Conservation (phyloP, 2,888 invertebrate genomes). For the Polymixis lichenea region DNA sequence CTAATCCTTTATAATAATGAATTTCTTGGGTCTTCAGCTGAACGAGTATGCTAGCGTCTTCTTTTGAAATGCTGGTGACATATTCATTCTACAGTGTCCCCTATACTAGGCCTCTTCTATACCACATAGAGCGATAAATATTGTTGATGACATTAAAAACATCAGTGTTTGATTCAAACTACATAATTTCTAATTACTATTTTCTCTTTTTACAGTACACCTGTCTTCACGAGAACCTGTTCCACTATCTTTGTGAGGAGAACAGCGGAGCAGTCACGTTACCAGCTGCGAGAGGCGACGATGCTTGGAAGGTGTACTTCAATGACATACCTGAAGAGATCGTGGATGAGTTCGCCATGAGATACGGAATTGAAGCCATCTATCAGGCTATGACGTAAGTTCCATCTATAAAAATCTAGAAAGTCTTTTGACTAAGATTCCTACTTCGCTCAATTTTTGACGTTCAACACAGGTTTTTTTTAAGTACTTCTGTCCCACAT, state of each 20-base stretch:
- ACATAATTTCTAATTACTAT: not conserved
- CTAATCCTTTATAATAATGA: too few relatives aligned
- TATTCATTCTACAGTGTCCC: not conserved
- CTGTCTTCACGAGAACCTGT: slow-evolving; percentile 99
- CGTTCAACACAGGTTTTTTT: too few relatives aligned
- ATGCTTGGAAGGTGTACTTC: slow-evolving; percentile 99
- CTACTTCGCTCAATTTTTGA: too few relatives aligned
- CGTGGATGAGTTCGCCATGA: slow-evolving; percentile 99
- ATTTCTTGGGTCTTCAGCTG: too few relatives aligned
- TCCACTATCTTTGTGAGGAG: slow-evolving; percentile 99
- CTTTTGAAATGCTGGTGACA: not conserved
- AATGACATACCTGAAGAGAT: slow-evolving; percentile 99
- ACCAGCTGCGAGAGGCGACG: slow-evolving; percentile 98
- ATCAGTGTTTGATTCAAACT: too few relatives aligned
- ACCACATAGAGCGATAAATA: too few relatives aligned
- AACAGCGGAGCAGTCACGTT: slow-evolving; percentile 97
- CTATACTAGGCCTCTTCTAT: too few relatives aligned
- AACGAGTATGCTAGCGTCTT: too few relatives aligned
- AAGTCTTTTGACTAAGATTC: too few relatives aligned
- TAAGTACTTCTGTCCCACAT: too few relatives aligned
- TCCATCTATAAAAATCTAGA: too few relatives aligned
- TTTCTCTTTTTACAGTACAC: slow-evolving; percentile 93
- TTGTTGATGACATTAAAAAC: too few relatives aligned
- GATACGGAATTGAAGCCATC: slow-evolving; percentile 99
- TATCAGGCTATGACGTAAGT: slow-evolving; percentile 99